These are phyloP conservation scores for Acanthopleura granulata DNA, from an alignment of 2,888 invertebrate species.

Conservation along the genomic window DNA sequence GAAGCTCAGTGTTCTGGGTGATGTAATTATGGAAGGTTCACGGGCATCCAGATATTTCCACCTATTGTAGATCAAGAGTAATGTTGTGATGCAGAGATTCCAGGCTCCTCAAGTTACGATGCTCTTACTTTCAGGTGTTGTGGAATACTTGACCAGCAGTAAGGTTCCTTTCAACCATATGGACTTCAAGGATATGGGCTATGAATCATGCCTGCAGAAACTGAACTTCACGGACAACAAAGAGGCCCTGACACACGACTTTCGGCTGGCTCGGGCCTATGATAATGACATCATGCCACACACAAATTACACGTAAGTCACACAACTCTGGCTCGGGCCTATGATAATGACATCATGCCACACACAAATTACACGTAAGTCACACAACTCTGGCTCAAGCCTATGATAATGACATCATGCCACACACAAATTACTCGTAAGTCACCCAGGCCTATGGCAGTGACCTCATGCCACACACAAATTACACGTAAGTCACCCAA, in stretches of 20 bases:
- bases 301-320: constrained; percentile 95
- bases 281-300: constrained; percentile 95
- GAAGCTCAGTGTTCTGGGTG: too few relatives aligned
- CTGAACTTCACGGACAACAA: constrained; percentile 74
- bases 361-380: too few relatives aligned
- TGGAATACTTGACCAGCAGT: constrained; percentile 93
- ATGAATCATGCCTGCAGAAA: constrained; percentile 91
- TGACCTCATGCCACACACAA: too few relatives aligned
- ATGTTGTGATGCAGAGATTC: too few relatives aligned
- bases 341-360: too few relatives aligned
- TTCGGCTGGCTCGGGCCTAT: constrained; percentile 95
- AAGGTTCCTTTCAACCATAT: constrained; percentile 91
- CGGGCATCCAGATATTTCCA: too few relatives aligned
- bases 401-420: constrained; percentile 94
- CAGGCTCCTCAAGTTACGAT: neutral
- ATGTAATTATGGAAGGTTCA: too few relatives aligned
- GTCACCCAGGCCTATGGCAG: too few relatives aligned
- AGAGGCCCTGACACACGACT: constrained; percentile 87
- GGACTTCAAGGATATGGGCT: constrained; percentile 96
- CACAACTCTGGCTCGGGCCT: too few relatives aligned
- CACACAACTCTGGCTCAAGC: constrained; percentile 93
- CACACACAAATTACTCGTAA: constrained; percentile 98
- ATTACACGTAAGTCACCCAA: too few relatives aligned
- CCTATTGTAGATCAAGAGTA: too few relatives aligned
- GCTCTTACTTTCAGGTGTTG: constrained; percentile 79